These are phyloP conservation scores for Cacatua alba DNA, from an alignment of 2,113 vertebrate genomes.

Conservation along the genomic window DNA sequence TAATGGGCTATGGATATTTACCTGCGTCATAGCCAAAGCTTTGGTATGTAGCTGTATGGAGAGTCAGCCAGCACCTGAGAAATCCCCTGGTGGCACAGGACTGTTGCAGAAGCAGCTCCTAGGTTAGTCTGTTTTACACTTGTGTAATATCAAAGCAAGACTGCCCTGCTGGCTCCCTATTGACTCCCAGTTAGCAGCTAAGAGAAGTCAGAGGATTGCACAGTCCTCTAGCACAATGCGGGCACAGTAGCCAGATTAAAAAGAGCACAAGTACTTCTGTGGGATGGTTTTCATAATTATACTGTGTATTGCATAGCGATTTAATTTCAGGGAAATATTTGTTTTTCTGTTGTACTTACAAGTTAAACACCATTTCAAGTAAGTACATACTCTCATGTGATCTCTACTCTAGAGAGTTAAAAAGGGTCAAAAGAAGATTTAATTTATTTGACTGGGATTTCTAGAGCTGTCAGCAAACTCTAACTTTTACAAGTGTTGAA, in stretches of 20 bases:
- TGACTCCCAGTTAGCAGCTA: background rate
- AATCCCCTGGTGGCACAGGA: background rate
- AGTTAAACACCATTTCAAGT: background rate
- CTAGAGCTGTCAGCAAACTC: background rate
- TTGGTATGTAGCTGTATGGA: background rate
- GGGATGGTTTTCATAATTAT: background rate
- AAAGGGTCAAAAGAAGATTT: background rate
- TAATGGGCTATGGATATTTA: background rate
- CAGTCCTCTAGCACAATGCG: background rate
- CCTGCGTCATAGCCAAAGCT: background rate
- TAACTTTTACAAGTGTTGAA: background rate
- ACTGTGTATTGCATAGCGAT: background rate
- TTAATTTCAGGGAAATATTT: background rate
- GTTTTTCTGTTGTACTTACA: background rate
- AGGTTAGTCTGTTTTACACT: background rate
- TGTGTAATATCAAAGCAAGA: background rate
- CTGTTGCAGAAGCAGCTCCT: background rate
- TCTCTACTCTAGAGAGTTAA: background rate
- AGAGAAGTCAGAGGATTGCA: background rate
- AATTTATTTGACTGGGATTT: background rate
- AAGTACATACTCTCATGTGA: background rate
- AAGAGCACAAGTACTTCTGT: background rate
- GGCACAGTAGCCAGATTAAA: background rate
- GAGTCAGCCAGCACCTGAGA: background rate
- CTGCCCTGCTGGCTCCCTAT: background rate